A percentile compares a stretch with the other conserved stretches of the same genome.
Evolutionary conservation across 2,888 invertebrate genomes (phyloP).

Genomic region (Leuctra nigra): DNA sequence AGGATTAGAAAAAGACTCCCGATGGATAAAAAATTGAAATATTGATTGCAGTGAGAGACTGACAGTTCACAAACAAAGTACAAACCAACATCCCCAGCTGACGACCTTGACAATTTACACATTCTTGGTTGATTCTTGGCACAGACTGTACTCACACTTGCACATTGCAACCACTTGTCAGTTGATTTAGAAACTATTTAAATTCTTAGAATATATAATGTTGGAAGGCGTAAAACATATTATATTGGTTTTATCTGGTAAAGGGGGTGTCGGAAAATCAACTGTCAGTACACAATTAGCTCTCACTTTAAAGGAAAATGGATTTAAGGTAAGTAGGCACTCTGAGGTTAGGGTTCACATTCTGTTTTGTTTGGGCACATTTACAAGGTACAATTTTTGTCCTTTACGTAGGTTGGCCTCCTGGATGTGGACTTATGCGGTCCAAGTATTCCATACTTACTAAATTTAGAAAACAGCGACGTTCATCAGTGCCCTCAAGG

Average conservation of each 20-base stretch:
- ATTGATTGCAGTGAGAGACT: no score
- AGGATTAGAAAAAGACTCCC: no score
- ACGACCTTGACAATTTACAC: no score
- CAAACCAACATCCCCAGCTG: no score
- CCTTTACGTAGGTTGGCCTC: conserved; percentile 66
- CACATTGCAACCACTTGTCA: no score
- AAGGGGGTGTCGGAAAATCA: conserved; percentile 99
- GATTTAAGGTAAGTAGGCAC: conserved; percentile 71
- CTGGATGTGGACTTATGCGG: conserved; percentile 94
- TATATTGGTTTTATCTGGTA: conserved; percentile 92
- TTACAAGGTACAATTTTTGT: background rate
- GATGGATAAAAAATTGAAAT: no score
- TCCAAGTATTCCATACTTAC: conserved; percentile 84
- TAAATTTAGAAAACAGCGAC: conserved; percentile 75
- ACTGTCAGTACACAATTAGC: conserved; percentile 93
- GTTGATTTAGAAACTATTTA: background rate
- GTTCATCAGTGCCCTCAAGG: conserved; percentile 87
- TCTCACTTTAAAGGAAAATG: conserved; percentile 69
- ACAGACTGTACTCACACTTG: no score
- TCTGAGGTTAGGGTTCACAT: no score
- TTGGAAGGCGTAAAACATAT: conserved; percentile 75
- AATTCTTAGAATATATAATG: conserved; percentile 50
- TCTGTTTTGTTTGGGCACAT: background rate
- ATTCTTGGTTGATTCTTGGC: no score
- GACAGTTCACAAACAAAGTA: no score